These are phyloP conservation scores for Beaufortia kweichowensis DNA, from an alignment of 2,113 vertebrate genomes.

Conservation along the genomic window DNA sequence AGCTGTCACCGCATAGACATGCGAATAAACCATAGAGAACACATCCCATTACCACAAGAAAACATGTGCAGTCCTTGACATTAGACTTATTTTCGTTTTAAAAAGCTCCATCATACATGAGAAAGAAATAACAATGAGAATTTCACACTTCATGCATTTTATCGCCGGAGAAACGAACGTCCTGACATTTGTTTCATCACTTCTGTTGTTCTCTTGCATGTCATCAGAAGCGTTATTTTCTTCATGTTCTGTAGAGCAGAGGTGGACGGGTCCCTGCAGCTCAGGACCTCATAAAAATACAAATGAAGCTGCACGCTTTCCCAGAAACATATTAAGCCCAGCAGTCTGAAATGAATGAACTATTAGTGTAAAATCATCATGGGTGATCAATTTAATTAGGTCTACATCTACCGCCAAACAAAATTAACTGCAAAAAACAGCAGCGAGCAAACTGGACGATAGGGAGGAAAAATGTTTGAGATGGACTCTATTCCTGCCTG, in stretches of 20 bases:
- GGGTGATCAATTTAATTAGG: too few species aligned
- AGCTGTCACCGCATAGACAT: neutral
- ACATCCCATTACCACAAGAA: slow-evolving; percentile 24
- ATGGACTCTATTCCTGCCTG: too few species aligned
- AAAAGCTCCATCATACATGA: slow-evolving; percentile 51
- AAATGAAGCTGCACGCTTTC: too few species aligned
- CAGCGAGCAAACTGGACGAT: too few species aligned
- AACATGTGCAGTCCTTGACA: slow-evolving; percentile 10
- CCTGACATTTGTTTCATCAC: slow-evolving; percentile 21
- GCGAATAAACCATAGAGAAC: slow-evolving; percentile 24
- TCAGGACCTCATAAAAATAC: neutral
- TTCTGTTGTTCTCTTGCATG: slow-evolving; percentile 48
- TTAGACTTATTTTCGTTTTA: slow-evolving; percentile 1
- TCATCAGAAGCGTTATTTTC: slow-evolving; percentile 17
- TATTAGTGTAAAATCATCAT: too few species aligned
- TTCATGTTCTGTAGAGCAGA: slow-evolving; percentile 4
- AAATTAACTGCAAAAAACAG: too few species aligned
- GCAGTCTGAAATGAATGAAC: too few species aligned
- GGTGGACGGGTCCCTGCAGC: too few species aligned
- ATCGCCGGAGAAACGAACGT: slow-evolving; percentile 19
- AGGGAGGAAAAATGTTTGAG: too few species aligned
- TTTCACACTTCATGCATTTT: slow-evolving; percentile 44
- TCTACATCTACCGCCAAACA: too few species aligned
- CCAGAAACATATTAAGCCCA: too few species aligned
- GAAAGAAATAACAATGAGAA: slow-evolving; percentile 44